Evolutionary conservation across 2,797 vertebrate genomes (phyloP), one percentile per base, ranked within the genome.

Genomic region (Numenius phaeopus): DNA sequence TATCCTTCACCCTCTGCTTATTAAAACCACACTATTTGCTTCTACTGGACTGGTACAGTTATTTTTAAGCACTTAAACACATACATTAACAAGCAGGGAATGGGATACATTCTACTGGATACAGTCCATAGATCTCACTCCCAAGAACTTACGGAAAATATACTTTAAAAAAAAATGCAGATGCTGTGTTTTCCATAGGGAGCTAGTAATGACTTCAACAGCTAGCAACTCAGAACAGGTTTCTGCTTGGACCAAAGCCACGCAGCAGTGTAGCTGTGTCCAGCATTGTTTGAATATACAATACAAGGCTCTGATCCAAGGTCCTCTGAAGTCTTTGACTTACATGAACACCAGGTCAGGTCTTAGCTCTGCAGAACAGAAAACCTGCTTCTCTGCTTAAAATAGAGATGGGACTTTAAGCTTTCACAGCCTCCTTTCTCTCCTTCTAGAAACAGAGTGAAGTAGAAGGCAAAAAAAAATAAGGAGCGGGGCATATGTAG

Each of bases 201-300:
- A 94, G 27, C 37, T 22, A 80, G 57, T 59, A 92, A 92, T 76
- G 49, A 90, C 75, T 69, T 82, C 69, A 95, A 89, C 72, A 95
- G 58, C 83, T 40, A 83, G 39, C 49, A 87, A 64, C 67, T 87
- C 50, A 1, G 67, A 94, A 83, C 61, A 80, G 71, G 90, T 90
- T 78, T 93, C 73, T 92, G 80, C 66, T 61, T 90, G 93, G 92
- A 88, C 32, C 55, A 75, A 71, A 90, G 95, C 95, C 94, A 92
- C 0, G 0, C 14, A 70, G 64, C 77, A 79, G 49, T 32, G 78
- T 30, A 89, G 58, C 58, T 77, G 58, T 30, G 65, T 91, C 84
- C 90, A 92, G 71, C 69, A 92, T 52, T 96, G 94, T 94, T 27
- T 69, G 70, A 78, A 57, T 61, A 52, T n/a, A 94, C 75, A 94